Base-by-base conservation (phyloP, 1,140 invertebrate species). In the Bombus cullumanus region DNA sequence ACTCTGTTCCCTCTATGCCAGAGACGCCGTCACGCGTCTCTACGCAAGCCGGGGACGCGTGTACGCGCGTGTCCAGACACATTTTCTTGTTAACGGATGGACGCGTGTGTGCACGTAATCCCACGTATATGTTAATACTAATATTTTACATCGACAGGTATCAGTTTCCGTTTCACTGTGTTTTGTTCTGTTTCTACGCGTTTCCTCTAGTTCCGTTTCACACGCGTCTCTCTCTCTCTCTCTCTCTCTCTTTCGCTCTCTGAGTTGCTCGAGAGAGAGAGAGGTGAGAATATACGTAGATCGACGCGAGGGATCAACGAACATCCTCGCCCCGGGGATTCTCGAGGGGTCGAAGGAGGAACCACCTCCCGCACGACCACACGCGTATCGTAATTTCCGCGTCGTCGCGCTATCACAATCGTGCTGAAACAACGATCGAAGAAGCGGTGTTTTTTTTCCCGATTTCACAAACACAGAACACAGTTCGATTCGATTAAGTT, bases 81-180 rank as follows among this genome's bases (percentile, higher is more conserved):
- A 41, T 82, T 83, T 79, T 22, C 72, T 87, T 86, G 68, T 77
- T 64, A 62, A 84, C 69, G 83, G 39, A 90, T 88, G 86, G 86
- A 81, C 88, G 84, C 89, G 85, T 86, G 90, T 92, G 91, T 91
- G 88, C 92, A 91, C 92, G 90, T 92, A 91, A 91, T 92, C 92
- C 92, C 92, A 90, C 47, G 41, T 34, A 62, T 66, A 91, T 47
- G 41, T 57, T 93, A 90, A 85, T 92, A 92, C 90, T 93, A 91
- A 93, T 92, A 93, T 88, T 92, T 93, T 92, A 93, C 92, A 92
- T 92, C 90, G 91, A 92, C 91, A 92, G 92, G 91, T 91, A 91
- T 93, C 86, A 57, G 77, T 69, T 84, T 81, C 47, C 59, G 62
- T 62, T 81, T 76, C 69, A 77, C 57, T 62, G 66, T 78, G 47